Base-by-base conservation (phyloP, 2,113 vertebrate species). In the Gopherus evgoodei region DNA sequence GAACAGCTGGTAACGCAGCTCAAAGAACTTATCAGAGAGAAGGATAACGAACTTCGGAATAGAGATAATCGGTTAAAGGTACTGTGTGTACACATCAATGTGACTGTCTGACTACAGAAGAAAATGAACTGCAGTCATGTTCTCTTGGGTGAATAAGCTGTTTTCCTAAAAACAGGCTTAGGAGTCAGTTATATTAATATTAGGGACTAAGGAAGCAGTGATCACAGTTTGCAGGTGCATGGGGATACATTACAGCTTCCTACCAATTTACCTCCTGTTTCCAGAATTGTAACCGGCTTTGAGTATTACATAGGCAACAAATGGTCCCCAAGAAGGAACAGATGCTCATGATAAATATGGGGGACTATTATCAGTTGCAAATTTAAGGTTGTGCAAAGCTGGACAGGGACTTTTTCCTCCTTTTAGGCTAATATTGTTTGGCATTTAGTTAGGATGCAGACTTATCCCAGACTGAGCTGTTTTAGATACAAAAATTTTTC, bases 61-160 rank as follows among this genome's bases (percentile, higher is more conserved):
- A 99, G 98, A 97, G 98, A 99, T 21, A 98, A 99, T 11, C 98
- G 99, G 87, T 96, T 99, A 3, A 99, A 99, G 99, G 99, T 99
- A 97, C 94, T 8, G 4, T 78, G 49, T 0, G 0, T 52, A 52
- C n/a, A 35, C 11, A 52, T 6, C 25, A 89, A 21, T 35, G 38
- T 52, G 22, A 10, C 0, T n/a, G 31, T 35, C 19, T 1, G 47
- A 35, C 24, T 62, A 38, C 6, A 38, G 35, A 76, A 57, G 49
- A 83, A 80, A 72, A 54, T 0, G 0, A 11, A 12, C 14, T 76
- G 90, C 7, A 0, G 53, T 50, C 52, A 5, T 88, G 21, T 81
- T 65, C 29, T 4, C 65, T 0, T 42, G 79, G 47, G n/a, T 22
- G 21, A 72, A 0, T 25, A 75, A 56, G 17, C 53, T 87, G 72